Conservation (phyloP, 2,797 vertebrate species). For the Craterocephalus amniculus region DNA sequence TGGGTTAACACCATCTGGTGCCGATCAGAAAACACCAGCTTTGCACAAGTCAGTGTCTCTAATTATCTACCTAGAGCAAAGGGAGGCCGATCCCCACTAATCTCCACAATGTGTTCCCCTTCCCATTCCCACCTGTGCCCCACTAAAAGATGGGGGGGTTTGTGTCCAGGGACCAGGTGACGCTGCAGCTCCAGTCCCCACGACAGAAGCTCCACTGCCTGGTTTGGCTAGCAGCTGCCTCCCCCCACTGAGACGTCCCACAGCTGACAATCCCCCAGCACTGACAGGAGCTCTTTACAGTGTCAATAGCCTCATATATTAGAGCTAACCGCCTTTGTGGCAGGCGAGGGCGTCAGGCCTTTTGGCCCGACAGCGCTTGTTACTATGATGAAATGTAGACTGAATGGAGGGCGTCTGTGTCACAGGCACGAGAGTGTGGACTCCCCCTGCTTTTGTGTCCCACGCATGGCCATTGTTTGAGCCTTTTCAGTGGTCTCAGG, state of each 20-base stretch:
- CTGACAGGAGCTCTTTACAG: slow-evolving; percentile 84
- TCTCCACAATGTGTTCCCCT: slow-evolving; percentile 85
- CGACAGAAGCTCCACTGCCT: slow-evolving; percentile 73
- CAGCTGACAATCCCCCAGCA: slow-evolving; percentile 83
- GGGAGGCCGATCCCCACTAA: slow-evolving; percentile 79
- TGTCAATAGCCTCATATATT: slow-evolving; percentile 89
- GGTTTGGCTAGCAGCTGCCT: slow-evolving; percentile 85
- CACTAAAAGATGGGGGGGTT: slow-evolving; percentile 58
- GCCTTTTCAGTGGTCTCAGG: slow-evolving; percentile 72
- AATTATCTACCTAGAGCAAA: slow-evolving; percentile 83
- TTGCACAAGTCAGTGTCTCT: slow-evolving; percentile 84
- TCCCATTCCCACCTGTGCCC: slow-evolving; percentile 87
- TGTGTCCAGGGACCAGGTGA: slow-evolving; percentile 82
- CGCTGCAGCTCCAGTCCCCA: slow-evolving; percentile 56
- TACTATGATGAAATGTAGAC: slow-evolving; percentile 87
- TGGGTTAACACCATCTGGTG: slow-evolving; percentile 85
- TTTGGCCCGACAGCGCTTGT: slow-evolving; percentile 83
- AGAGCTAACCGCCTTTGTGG: slow-evolving; percentile 87
- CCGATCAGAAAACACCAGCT: slow-evolving; percentile 86
- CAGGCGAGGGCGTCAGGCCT: slow-evolving; percentile 81
- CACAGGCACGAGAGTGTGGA: slow-evolving; percentile 80
- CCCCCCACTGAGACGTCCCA: slow-evolving; percentile 84
- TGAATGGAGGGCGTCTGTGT: slow-evolving; percentile 83
- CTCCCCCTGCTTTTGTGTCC: slow-evolving; percentile 81
- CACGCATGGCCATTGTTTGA: slow-evolving; percentile 80